Base-by-base conservation (phyloP, 2,888 invertebrate species). In the Synanthedon tipuliformis region DNA sequence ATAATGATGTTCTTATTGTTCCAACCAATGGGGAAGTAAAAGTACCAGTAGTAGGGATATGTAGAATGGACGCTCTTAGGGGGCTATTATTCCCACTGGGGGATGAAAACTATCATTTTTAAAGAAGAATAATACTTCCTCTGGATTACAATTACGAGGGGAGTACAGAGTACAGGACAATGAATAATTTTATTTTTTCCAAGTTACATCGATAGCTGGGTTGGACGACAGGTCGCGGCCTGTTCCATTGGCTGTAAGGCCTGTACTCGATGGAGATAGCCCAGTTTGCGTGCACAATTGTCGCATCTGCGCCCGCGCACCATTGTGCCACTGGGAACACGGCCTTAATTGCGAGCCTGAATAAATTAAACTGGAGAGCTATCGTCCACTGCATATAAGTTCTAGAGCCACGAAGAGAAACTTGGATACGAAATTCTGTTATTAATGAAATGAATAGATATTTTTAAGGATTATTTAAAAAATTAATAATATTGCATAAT, bases 341-440 rank as follows among this genome's bases (percentile, higher is more conserved):
- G 72, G 74, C 83, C 83, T 83, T 86, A 84, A 86, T 86, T 86
- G 84, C 85, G 61, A 65, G 67, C 68, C 65, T 65, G 86, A 77
- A 85, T 86, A 84, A 86, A 86, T 86, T 84, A 85, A 84, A 81
- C 73, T 62, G 76, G 81, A 79, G 78, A 74, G 71, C 73, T 75
- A 75, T 76, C 81, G 71, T 71, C 68, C 71, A 73, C 72, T 64
- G 72, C 64, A 60, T 65, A 63, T 59, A 59, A 62, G 57, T 54
- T 59, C 58, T 52, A 61, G 71, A 75, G 71, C 57, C 72, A 73
- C 63, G 69, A 77, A 75, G 34, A 48, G 16, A 51, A 34, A 34
- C 34, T 1, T 34, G 34, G 34, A 34, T 34, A 34, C 34, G 34
- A 34, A 34, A 34, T 10, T 34, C 34, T 2, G 2, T 34, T 34